Evolutionary conservation across 2,797 vertebrate genomes (phyloP).

Genomic region (Hemibagrus guttatus): DNA sequence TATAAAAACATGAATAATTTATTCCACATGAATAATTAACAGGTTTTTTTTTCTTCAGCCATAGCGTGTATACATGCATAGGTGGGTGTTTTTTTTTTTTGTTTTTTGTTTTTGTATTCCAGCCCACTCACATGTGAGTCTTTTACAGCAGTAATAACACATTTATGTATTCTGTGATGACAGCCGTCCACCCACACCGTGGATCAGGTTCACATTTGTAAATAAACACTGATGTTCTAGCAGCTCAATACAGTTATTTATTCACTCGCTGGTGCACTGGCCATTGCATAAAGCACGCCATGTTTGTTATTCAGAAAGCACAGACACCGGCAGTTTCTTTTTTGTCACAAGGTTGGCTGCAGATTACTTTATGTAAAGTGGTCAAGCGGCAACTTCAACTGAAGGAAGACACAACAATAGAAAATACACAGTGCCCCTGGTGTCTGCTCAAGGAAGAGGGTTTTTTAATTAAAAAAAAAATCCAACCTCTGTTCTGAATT

Average conservation of each 20-base stretch:
- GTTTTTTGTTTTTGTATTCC: neutral
- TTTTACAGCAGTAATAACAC: neutral
- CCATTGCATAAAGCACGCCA: neutral
- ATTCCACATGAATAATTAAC: neutral
- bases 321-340: neutral
- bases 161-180: conserved; percentile 10
- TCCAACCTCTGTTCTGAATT: neutral
- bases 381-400: neutral
- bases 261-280: neutral
- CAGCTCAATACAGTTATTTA: conserved; percentile 1
- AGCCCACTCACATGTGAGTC: neutral
- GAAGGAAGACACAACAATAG: neutral
- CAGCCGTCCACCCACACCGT: neutral
- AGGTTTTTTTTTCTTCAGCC: no score
- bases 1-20: neutral
- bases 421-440: neutral
- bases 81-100: neutral
- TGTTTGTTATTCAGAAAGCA: neutral
- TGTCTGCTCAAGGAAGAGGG: neutral
- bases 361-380: neutral
- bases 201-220: conserved; percentile 23
- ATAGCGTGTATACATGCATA: neutral
- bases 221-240: conserved; percentile 25
- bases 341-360: neutral
- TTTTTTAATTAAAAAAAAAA: neutral